These are phyloP conservation scores for Lepilemur septentrionalis DNA, from an alignment of 2,797 vertebrate species.

Conservation along the genomic window DNA sequence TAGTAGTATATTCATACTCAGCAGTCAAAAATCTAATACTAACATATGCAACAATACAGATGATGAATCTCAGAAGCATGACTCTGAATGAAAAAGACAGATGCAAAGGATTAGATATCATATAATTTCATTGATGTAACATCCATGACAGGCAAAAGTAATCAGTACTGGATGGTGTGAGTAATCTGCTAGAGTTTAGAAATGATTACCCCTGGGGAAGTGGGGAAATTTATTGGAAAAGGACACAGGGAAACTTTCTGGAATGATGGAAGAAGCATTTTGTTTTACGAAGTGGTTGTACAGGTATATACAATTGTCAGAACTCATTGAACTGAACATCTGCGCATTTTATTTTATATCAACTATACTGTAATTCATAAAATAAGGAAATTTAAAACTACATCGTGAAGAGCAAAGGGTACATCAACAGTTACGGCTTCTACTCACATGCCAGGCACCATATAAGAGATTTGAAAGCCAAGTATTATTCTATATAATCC, in stretches of 20 bases:
- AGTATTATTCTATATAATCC: not conserved
- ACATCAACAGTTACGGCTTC: not conserved
- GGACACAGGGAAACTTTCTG: not conserved
- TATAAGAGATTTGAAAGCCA: no score
- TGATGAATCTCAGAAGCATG: not conserved
- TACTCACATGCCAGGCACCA: fast-evolving
- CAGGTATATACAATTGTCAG: not conserved
- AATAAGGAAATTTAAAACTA: not conserved
- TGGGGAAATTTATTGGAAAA: not conserved
- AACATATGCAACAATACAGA: not conserved
- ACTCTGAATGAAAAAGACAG: not conserved
- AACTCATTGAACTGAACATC: no score
- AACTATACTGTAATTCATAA: not conserved
- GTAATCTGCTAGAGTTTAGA: not conserved
- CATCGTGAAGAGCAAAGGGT: not conserved
- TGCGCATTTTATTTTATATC: not conserved
- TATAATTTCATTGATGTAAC: not conserved
- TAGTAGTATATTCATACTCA: not conserved
- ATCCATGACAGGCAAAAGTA: not conserved
- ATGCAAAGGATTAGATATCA: not conserved
- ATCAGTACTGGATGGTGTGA: not conserved
- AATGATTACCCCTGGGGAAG: no score
- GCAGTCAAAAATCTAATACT: not conserved
- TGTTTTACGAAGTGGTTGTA: not conserved
- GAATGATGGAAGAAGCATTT: not conserved